A percentile compares a stretch with the other conserved stretches of the same genome.
phyloP scores from a whole-genome alignment of 2,888 invertebrate species.

The Mechanitis messenoides region DNA sequence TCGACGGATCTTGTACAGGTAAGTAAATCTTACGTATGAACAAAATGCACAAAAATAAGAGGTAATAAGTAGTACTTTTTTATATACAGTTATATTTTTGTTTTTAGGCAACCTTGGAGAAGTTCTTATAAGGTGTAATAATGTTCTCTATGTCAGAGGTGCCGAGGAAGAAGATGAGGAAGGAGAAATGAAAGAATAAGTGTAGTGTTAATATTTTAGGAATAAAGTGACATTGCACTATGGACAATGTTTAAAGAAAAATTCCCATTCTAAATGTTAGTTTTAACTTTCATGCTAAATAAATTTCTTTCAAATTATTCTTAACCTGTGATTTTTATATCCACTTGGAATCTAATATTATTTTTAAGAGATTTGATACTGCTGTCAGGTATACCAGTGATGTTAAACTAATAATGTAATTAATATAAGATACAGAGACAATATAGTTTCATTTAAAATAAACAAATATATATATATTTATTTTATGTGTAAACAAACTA shows the following conservation, averaged over 20 bases:
- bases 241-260: neutral
- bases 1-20: conserved; percentile 94
- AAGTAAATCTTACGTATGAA: conserved; percentile 31
- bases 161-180: conserved; percentile 98
- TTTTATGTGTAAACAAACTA: neutral
- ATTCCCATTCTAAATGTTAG: no score
- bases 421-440: conserved; percentile 22
- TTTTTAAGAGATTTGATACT: conserved; percentile 4
- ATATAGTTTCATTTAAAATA: neutral
- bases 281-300: no score
- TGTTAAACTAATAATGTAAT: conserved; percentile 9
- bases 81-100: neutral
- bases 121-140: conserved; percentile 97
- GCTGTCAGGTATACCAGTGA: no score
- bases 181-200: conserved; percentile 93
- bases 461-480: conserved; percentile 11
- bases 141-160: conserved; percentile 95
- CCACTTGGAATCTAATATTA: no score
- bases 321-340: no score
- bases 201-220: no score
- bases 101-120: conserved; percentile 91
- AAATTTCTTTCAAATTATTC: no score
- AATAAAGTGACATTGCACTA: neutral
- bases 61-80: no score
- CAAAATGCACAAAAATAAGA: no score